Percentiles rank a stretch among this genome's conserved stretches.
Evolutionary conservation across 2,113 vertebrate species (phyloP).

Genomic region (Phyllostomus hastatus): DNA sequence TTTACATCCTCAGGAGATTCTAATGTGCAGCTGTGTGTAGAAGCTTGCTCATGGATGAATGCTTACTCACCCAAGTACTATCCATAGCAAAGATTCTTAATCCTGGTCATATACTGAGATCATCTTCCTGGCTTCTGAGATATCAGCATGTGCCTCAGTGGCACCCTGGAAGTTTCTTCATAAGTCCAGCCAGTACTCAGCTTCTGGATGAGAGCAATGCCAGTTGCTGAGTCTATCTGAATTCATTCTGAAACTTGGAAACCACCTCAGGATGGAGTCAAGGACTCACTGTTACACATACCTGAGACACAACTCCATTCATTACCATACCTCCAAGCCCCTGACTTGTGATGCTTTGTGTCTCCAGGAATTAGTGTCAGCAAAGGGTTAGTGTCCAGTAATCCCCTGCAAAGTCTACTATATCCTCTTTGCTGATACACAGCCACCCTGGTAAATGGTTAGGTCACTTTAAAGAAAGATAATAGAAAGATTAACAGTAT

Average conservation of each 20-base stretch:
- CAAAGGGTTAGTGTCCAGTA: background rate
- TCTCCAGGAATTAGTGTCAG: background rate
- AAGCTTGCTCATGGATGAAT: background rate
- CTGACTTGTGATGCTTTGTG: background rate
- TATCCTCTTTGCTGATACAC: background rate
- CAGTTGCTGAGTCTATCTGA: background rate
- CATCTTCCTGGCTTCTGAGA: background rate
- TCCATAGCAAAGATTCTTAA: background rate
- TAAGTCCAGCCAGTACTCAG: background rate
- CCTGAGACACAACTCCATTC: background rate
- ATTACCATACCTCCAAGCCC: background rate
- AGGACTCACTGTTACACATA: background rate
- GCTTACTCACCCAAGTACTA: background rate
- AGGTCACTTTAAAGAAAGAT: background rate
- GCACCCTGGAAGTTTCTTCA: background rate
- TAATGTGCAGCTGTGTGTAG: background rate
- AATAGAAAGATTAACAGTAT: background rate
- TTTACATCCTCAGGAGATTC: background rate
- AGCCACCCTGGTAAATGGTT: background rate
- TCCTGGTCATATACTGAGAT: background rate
- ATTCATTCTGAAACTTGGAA: background rate
- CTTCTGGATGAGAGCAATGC: background rate
- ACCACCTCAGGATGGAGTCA: background rate
- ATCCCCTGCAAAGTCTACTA: background rate
- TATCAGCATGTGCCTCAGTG: background rate